phyloP scores from a whole-genome alignment of 2,797 vertebrate genomes.

The Tiaroga cobitis region DNA sequence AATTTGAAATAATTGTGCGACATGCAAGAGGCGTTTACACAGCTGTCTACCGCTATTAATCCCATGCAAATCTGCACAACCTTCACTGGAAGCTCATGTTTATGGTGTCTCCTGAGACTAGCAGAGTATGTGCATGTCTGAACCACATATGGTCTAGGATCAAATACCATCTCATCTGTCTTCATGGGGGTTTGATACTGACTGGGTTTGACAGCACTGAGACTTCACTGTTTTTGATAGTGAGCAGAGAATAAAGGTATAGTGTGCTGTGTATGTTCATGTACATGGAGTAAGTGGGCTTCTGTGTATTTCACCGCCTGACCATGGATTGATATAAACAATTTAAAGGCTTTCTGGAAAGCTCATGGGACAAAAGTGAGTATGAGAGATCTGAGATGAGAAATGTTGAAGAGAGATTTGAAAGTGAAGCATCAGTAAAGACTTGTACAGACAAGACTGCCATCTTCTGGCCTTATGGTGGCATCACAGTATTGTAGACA shows the following conservation, averaged over 20 bases:
- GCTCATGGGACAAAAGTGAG: not conserved
- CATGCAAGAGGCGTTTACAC: not conserved
- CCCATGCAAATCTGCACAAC: conserved; percentile 34
- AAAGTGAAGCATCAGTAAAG: not conserved
- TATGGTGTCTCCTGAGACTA: conserved; percentile 47
- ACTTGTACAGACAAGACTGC: conserved; percentile 64
- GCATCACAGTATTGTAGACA: conserved; percentile 20
- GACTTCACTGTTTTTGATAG: conserved; percentile 28
- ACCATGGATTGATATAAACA: not conserved
- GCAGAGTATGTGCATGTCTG: conserved; percentile 18
- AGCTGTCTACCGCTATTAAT: conserved; percentile 42
- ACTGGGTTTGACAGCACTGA: conserved; percentile 30
- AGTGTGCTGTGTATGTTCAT: not conserved
- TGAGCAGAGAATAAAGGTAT: conserved; percentile 18
- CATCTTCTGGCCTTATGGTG: conserved; percentile 63
- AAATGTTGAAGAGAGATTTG: conserved; percentile 6
- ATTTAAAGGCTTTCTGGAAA: not conserved
- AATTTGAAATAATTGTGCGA: conserved; percentile 16
- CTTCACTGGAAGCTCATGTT: conserved; percentile 46
- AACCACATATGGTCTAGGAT: conserved; percentile 27
- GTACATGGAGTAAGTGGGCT: not conserved
- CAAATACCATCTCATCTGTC: conserved; percentile 44
- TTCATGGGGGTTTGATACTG: conserved; percentile 41
- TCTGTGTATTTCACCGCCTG: conserved; percentile 12
- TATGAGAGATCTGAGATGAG: not conserved